phyloP scores from a whole-genome alignment of 2,888 invertebrate species.

The Drosophila subquinaria region DNA sequence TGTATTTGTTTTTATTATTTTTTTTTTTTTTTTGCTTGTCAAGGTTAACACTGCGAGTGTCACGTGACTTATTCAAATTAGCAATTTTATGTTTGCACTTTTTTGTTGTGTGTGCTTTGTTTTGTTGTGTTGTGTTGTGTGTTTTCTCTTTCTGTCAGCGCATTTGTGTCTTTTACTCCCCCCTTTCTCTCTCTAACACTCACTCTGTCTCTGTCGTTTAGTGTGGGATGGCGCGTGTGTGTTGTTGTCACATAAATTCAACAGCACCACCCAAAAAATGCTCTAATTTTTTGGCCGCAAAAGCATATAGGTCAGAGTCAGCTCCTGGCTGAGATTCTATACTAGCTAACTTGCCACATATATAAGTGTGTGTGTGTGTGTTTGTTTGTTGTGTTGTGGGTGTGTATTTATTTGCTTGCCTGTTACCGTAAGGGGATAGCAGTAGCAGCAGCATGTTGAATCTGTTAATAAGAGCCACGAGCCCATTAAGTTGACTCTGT shows the following conservation, averaged over 20 bases:
- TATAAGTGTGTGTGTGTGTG: conserved; percentile 10
- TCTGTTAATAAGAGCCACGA: conserved; percentile 75
- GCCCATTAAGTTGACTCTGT: conserved; percentile 64
- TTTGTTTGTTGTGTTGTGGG: conserved; percentile 13
- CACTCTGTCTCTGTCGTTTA: conserved; percentile 1
- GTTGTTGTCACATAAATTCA: conserved; percentile 50
- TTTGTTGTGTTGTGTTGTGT: conserved; percentile 6
- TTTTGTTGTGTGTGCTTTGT: conserved; percentile 43
- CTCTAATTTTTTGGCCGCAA: conserved; percentile 36
- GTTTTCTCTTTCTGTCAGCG: conserved; percentile 26
- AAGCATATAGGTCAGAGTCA: conserved; percentile 55
- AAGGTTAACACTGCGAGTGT: conserved; percentile 58
- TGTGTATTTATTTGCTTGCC: conserved; percentile 24
- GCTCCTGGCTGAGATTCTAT: conserved; percentile 38
- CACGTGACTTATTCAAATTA: conserved; percentile 82
- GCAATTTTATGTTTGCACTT: conserved; percentile 77
- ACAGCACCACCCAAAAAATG: conserved; percentile 46
- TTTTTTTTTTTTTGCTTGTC: conserved; percentile 17
- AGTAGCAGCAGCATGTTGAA: conserved; percentile 55
- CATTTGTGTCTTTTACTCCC: conserved; percentile 6
- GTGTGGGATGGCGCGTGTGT: conserved; percentile 23
- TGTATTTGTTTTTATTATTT: neutral
- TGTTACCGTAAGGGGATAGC: conserved; percentile 18
- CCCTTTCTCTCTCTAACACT: neutral
- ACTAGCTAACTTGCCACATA: conserved; percentile 19